A percentile compares a stretch with the other conserved stretches of the same genome.
These are phyloP conservation scores for Takifugu bimaculatus DNA, from an alignment of 2,113 vertebrate genomes.

Conservation along the genomic window DNA sequence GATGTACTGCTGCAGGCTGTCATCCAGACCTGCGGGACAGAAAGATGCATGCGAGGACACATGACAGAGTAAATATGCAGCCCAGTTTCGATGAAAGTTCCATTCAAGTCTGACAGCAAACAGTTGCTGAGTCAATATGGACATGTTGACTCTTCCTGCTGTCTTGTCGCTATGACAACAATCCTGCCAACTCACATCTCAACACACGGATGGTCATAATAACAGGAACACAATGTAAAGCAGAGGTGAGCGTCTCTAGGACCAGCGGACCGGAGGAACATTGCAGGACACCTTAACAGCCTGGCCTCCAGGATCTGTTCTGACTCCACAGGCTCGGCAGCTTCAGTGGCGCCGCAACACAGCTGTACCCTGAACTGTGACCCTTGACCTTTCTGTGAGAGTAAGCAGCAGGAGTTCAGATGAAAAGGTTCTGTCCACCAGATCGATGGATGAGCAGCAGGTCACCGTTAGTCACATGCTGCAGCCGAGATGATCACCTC, in stretches of 20 bases:
- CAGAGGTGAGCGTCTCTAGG: too few species aligned
- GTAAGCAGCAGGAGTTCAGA: constrained; percentile 12
- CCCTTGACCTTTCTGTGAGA: constrained; percentile 22
- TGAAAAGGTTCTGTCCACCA: constrained; percentile 24
- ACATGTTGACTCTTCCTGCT: constrained; percentile 20
- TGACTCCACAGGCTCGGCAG: not conserved
- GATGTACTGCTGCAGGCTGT: constrained; percentile 88
- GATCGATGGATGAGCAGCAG: constrained; percentile 3
- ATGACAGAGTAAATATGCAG: not conserved
- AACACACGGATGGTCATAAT: not conserved
- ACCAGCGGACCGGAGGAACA: too few species aligned
- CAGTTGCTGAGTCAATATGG: constrained; percentile 29
- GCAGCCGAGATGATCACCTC: not conserved
- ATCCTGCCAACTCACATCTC: not conserved
- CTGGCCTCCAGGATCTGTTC: not conserved
- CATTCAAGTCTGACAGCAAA: constrained; percentile 40
- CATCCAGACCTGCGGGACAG: constrained; percentile 81
- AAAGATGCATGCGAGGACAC: not conserved
- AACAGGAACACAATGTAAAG: too few species aligned
- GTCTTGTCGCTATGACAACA: not conserved
- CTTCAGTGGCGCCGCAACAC: constrained; percentile 14
- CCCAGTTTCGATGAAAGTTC: constrained; percentile 23
- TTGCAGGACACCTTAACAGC: not conserved
- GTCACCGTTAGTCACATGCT: not conserved
- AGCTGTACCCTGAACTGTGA: constrained; percentile 20